Conservation (phyloP, 2,797 vertebrate genomes). For the Heterohyrax brucei region DNA sequence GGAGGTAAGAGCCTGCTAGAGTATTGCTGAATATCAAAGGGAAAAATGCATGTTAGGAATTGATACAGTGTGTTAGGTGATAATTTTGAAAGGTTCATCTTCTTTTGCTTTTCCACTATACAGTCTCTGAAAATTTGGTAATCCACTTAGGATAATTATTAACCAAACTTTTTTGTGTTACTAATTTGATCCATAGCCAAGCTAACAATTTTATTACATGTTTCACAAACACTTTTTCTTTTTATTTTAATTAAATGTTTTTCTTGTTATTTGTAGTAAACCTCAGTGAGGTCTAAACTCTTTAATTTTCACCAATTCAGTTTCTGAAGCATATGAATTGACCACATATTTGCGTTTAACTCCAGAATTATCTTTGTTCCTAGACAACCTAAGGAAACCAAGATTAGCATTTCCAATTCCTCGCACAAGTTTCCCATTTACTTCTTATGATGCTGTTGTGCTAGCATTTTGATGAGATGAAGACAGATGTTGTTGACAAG, state of each 20-base stretch:
- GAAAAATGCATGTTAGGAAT: background rate
- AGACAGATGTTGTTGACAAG: background rate
- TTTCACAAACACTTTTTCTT: background rate
- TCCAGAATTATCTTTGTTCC: background rate
- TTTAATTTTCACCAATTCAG: background rate
- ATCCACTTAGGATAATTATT: background rate
- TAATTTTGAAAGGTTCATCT: slow-evolving; percentile 16
- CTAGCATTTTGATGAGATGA: background rate
- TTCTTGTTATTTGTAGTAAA: background rate
- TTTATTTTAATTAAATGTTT: background rate
- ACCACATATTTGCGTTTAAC: background rate
- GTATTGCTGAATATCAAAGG: background rate
- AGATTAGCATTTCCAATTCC: background rate
- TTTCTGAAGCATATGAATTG: background rate
- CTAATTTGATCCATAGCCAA: background rate
- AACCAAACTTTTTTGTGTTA: background rate
- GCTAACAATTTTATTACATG: background rate
- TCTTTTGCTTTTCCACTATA: slow-evolving; percentile 19
- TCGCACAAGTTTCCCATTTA: background rate
- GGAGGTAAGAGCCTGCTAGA: background rate
- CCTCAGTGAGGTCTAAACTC: background rate
- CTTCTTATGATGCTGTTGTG: background rate
- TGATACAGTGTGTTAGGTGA: background rate
- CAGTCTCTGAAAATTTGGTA: slow-evolving; percentile 31
- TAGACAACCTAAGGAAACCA: background rate